Conservation (phyloP, 2,797 vertebrate species). For the Tamandua tetradactyla region DNA sequence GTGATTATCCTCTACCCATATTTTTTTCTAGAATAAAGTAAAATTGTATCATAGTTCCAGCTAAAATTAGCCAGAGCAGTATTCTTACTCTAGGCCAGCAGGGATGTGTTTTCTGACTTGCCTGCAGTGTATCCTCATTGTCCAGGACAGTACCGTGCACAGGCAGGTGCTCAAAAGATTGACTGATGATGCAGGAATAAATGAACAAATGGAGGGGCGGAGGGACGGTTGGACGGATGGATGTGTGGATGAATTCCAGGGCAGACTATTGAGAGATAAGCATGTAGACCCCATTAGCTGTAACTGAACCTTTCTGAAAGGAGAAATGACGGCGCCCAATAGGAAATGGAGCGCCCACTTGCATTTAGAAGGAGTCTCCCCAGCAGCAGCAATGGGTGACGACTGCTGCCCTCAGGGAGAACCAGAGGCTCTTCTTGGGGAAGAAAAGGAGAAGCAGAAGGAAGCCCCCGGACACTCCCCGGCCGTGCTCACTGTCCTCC, state of each 20-base stretch:
- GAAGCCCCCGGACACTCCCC: too few relatives aligned
- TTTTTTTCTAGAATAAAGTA: conserved; percentile 31
- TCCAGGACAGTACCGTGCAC: neutral
- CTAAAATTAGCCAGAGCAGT: neutral
- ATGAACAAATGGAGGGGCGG: neutral
- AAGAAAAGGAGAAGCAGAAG: too few relatives aligned
- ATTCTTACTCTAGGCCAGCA: neutral
- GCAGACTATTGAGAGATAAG: neutral
- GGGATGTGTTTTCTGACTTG: neutral
- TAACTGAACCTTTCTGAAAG: neutral
- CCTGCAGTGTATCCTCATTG: neutral
- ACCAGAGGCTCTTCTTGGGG: too few relatives aligned
- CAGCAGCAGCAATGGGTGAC: too few relatives aligned
- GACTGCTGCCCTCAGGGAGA: too few relatives aligned
- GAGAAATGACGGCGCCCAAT: neutral
- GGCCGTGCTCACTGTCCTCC: too few relatives aligned
- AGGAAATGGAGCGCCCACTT: neutral
- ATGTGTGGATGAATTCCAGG: neutral
- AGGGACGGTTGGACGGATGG: too few relatives aligned
- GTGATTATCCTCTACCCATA: neutral
- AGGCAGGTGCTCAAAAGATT: neutral
- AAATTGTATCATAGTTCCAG: neutral
- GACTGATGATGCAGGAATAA: neutral
- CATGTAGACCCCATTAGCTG: neutral
- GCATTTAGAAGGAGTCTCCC: neutral